These are phyloP conservation scores for Malthinus flaveolus DNA, from an alignment of 2,888 invertebrate genomes.

Conservation along the genomic window DNA sequence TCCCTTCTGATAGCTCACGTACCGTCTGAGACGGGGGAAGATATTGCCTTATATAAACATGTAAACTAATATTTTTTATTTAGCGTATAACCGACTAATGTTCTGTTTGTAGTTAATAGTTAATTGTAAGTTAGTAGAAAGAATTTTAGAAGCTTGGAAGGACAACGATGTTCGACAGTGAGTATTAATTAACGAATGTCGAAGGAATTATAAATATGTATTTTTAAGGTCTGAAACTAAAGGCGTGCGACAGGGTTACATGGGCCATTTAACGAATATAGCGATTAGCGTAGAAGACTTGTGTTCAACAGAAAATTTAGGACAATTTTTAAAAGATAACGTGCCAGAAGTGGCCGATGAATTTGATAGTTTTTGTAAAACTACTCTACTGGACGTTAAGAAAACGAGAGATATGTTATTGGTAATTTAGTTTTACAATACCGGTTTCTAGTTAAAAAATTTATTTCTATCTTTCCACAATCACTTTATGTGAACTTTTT, in stretches of 20 bases:
- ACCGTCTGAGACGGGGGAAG: conserved; percentile 44
- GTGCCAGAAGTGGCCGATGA: conserved; percentile 56
- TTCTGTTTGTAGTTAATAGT: conserved; percentile 54
- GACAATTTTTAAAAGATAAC: conserved; percentile 59
- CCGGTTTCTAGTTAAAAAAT: too few relatives aligned
- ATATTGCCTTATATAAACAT: conserved; percentile 60
- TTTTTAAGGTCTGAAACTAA: conserved; percentile 55
- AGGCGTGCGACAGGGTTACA: conserved; percentile 64
- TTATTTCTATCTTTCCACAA: too few relatives aligned
- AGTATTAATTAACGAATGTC: conserved; percentile 50
- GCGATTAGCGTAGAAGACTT: conserved; percentile 60
- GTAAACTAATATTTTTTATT: conserved; percentile 46
- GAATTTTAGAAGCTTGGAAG: conserved; percentile 81
- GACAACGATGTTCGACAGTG: conserved; percentile 78
- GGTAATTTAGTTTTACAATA: conserved; percentile 47
- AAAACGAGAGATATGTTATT: conserved; percentile 47
- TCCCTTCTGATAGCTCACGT: conserved; percentile 63
- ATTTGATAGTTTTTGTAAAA: conserved; percentile 49
- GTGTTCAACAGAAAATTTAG: conserved; percentile 60
- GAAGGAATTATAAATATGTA: too few relatives aligned
- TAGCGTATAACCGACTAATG: background rate
- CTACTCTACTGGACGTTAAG: conserved; percentile 48
- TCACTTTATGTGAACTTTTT: too few relatives aligned
- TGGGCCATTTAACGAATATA: conserved; percentile 69
- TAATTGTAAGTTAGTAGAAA: conserved; percentile 78